These are phyloP conservation scores for Meleagris gallopavo DNA, from an alignment of 2,113 vertebrate species.

Conservation along the genomic window DNA sequence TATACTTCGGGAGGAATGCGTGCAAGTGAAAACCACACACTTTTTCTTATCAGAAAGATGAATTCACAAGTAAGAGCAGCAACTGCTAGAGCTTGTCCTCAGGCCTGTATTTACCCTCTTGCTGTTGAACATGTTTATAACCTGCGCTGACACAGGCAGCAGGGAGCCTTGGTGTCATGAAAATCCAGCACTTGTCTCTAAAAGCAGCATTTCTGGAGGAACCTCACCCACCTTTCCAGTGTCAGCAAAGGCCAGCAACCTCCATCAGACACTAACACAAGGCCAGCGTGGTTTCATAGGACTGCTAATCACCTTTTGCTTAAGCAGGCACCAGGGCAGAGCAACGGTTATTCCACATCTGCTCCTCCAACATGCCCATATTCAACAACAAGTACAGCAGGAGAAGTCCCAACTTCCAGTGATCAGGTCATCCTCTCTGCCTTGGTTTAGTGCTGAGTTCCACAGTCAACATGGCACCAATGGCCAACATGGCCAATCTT, in stretches of 20 bases:
- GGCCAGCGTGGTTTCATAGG: not conserved
- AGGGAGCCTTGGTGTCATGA: not conserved
- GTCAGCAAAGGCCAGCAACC: not conserved
- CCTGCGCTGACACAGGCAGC: not conserved
- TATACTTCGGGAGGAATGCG: not conserved
- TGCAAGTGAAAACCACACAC: rapidly evolving
- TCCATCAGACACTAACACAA: not conserved
- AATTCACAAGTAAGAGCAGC: not conserved
- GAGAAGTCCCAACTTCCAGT: not conserved
- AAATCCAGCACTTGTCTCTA: not conserved
- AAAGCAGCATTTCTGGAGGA: not conserved
- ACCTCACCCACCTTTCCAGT: not conserved
- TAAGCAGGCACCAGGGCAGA: not conserved
- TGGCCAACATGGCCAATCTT: too few relatives aligned
- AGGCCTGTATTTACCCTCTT: not conserved
- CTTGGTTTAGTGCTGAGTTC: not conserved
- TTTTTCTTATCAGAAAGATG: not conserved
- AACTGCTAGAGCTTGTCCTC: not conserved
- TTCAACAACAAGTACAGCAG: not conserved
- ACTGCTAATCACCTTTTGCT: not conserved
- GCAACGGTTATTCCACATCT: not conserved
- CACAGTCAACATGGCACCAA: not conserved
- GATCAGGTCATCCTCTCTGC: not conserved
- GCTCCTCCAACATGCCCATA: rapidly evolving
- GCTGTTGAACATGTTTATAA: not conserved